These are phyloP conservation scores for Lepidochitona cinerea DNA, from an alignment of 2,888 invertebrate genomes.

Conservation along the genomic window DNA sequence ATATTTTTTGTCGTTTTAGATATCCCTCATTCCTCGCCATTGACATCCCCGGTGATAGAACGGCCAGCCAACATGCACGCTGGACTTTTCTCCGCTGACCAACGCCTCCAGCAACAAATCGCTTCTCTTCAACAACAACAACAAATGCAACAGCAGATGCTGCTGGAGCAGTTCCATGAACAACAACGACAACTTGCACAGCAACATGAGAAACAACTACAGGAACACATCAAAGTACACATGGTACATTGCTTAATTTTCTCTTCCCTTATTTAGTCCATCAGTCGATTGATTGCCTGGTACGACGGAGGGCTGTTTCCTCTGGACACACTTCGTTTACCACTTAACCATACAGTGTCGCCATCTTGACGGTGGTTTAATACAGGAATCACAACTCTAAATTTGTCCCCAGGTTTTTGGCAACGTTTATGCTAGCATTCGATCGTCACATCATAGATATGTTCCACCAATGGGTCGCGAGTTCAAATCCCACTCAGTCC, in stretches of 20 bases:
- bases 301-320: no score
- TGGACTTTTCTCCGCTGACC: conserved; percentile 33
- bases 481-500: no score
- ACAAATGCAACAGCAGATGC: conserved; percentile 63
- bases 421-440: no score
- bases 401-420: no score
- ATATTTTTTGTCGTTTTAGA: conserved; percentile 38
- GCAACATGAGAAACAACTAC: conserved; percentile 66
- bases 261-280: not conserved
- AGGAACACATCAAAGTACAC: conserved; percentile 62
- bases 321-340: no score
- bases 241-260: conserved; percentile 1
- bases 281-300: no score
- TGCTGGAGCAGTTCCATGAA: conserved; percentile 65
- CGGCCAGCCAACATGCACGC: conserved; percentile 20
- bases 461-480: no score
- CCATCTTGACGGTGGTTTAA: no score
- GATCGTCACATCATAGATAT: no score
- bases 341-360: no score
- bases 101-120: conserved; percentile 61
- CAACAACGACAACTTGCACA: conserved; percentile 65
- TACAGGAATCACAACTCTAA: no score
- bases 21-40: conserved; percentile 46
- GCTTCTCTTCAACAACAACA: conserved; percentile 64
- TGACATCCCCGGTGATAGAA: conserved; percentile 46